Evolutionary conservation across 2,888 invertebrate species (phyloP), one percentile per base, ranked within the genome.

Genomic region (Lepas anatifera): DNA sequence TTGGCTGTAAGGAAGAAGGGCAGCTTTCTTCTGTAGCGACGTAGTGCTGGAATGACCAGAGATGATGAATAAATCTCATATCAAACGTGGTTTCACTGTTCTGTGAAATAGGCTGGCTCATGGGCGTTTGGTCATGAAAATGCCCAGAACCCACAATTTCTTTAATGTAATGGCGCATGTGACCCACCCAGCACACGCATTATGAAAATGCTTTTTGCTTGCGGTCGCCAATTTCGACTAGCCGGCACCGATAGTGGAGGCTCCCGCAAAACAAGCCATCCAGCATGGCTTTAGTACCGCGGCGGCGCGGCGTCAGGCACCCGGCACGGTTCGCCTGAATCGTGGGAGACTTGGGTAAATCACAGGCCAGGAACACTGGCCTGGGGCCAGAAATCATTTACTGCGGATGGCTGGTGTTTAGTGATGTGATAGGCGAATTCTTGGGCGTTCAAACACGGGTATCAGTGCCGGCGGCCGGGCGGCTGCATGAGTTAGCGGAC

Each of bases 341-440:
- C 58, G 58, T 58, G 58, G 58, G 58, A 58, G 58, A 58, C 58
- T 58, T 13, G 22, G 35, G 58, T 58, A 58, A 58, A 58, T 58
- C 58, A 58, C 58, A 58, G 58, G 32, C 32, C 58, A 58, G 32
- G 13, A 58, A 16, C 58, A 58, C 58, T 22, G 18, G 58, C 58
- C 58, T 18, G 32, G 29, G 32, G 58, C 13, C 32, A 22, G 32
- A 29, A 58, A 58, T 58, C 58, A 58, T 58, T 58, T 58, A 18
- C 32, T 39, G 58, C 32, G 13, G 58, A 58, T 58, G 58, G 35
- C 58, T 35, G 35, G 58, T 35, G 18, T 32, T 58, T 58, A 58
- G 32, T 35, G 25, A n/a, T 35, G 58, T 58, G 58, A 58, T 58
- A 35, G 58, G 29, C 58, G 58, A 29, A 58, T 58, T 58, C 58